Percentiles rank a stretch among this genome's conserved stretches.
phyloP scores from a whole-genome alignment of 2,113 vertebrate genomes.

The Zosterops pallidus region DNA sequence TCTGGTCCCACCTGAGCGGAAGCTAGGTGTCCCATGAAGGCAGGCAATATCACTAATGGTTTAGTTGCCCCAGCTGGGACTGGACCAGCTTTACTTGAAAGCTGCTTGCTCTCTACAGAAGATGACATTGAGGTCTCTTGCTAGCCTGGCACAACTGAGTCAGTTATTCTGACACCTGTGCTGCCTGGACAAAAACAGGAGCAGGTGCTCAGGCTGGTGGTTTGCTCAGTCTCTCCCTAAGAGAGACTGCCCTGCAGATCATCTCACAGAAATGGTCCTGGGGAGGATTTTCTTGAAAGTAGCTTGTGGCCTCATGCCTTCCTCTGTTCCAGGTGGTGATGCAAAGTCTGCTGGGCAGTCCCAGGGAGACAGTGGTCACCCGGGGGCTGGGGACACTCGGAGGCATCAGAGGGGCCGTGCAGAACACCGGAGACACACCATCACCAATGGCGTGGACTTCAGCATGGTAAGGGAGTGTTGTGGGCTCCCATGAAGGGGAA shows the following conservation, averaged over 20 bases:
- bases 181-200: not conserved
- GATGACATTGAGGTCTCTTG: not conserved
- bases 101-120: not conserved
- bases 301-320: not conserved
- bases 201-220: not conserved
- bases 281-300: not conserved
- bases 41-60: not conserved
- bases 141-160: not conserved
- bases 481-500: not conserved
- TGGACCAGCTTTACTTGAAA: not conserved
- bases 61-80: not conserved
- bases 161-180: not conserved
- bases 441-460: constrained; percentile 90
- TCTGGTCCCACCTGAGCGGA: not conserved
- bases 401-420: constrained; percentile 77
- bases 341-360: constrained; percentile 70
- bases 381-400: constrained; percentile 62
- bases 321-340: constrained; percentile 58
- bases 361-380: constrained; percentile 72
- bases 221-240: not conserved
- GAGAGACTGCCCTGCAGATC: not conserved
- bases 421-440: constrained; percentile 90
- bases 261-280: not conserved
- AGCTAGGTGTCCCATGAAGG: not conserved
- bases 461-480: constrained; percentile 74